Evolutionary conservation across 2,888 invertebrate genomes (phyloP).

Genomic region (Eilema griseolum): DNA sequence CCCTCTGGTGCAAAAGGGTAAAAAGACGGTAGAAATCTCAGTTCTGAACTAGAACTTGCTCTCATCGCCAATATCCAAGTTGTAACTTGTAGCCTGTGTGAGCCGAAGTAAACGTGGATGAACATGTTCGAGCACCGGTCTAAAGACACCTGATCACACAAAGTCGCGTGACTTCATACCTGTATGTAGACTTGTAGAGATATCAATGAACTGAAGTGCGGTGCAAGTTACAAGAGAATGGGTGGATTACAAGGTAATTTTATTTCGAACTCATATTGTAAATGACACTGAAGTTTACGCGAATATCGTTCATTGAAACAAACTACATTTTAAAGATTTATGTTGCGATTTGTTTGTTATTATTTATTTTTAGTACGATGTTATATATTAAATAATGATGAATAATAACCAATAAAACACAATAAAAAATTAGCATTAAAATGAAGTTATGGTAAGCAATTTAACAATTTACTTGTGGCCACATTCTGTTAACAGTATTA

Average conservation of each 20-base stretch:
- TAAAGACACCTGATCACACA: slow-evolving; percentile 72
- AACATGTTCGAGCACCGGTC: slow-evolving; percentile 51
- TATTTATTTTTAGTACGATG: too few species aligned
- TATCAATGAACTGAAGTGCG: slow-evolving; percentile 57
- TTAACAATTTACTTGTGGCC: too few species aligned
- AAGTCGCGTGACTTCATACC: slow-evolving; percentile 75
- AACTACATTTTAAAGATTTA: too few species aligned
- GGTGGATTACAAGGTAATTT: slow-evolving; percentile 10
- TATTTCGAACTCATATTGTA: too few species aligned
- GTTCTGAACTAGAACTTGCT: neutral
- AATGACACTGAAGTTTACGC: too few species aligned
- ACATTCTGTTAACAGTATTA: too few species aligned
- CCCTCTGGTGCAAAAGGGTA: neutral
- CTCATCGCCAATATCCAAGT: slow-evolving; percentile 5
- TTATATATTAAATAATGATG: too few species aligned
- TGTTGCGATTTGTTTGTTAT: too few species aligned
- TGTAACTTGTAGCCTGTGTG: slow-evolving; percentile 19
- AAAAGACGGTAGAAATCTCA: slow-evolving; percentile 5
- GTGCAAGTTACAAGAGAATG: slow-evolving; percentile 45
- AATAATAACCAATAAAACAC: too few species aligned
- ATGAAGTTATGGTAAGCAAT: too few species aligned
- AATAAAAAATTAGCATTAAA: too few species aligned
- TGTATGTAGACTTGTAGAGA: slow-evolving; percentile 65
- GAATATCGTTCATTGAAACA: too few species aligned
- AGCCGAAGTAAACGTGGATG: slow-evolving; percentile 22